Base-by-base conservation (phyloP, 2,888 invertebrate species). In the Drosophila meridionalis region DNA sequence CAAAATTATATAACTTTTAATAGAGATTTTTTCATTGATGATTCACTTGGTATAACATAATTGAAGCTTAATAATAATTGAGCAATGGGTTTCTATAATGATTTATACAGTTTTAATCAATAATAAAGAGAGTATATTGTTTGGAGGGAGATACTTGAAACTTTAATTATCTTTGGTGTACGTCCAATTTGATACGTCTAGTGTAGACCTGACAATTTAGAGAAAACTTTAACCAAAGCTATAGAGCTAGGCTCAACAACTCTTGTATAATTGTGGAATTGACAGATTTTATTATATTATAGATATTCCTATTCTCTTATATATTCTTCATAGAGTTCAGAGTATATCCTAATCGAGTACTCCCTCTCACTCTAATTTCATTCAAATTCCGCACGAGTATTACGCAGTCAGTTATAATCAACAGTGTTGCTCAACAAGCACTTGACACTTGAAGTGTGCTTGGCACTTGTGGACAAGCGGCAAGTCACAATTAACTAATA, bases 361-460 rank as follows among this genome's bases (percentile, higher is more conserved):
- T 14, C 8, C 14, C 14, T 1, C 20, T 7, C n/a, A 28, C n/a
- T 32, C 20, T 52, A 5, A n/a, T 4, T 32, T 11, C 14, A 3
- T 20, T 5, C n/a, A 30, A 32, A 11, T n/a, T 32, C 20, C 11
- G 11, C n/a, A 34, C 34, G 52, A 11, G 34, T 12, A 34, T 52
- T 34, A 52, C 34, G 34, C 34, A 52, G 52, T 26, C 52, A 20
- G 52, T 12, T 34, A 34, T 11, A 11, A 20, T 20, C 52, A 5
- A 20, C 52, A 20, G 0, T 3, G 2, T 11, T 6, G 20, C 7
- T 20, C 34, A 3, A 52, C 56, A 30, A 68, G 40, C 77, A 76
- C 87, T 89, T 89, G 87, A 87, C 85, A 80, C 78, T 56, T 85
- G 32, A 66, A 89, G 83, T 80, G 83, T 80, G 71, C 57, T 76